Evolutionary conservation across 2,113 vertebrate species (phyloP), one percentile per base, ranked within the genome.

Genomic region (Tenebrosternarchus preto): DNA sequence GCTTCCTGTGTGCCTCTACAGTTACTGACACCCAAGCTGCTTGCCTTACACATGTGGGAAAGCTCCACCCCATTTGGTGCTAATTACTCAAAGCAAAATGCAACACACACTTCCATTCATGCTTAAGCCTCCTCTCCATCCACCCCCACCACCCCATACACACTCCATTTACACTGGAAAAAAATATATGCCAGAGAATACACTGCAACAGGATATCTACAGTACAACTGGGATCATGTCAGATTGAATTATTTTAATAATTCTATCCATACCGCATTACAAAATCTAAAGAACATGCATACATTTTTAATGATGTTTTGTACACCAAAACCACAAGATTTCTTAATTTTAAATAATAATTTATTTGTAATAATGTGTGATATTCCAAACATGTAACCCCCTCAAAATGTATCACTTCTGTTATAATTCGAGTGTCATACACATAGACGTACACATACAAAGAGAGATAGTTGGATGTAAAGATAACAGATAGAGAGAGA

Each of bases 1-100:
- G 68, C 77, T 75, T 85, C 46, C 64, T 60, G 73, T 78, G 31
- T 27, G 19, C 67, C 57, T 75, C 67, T 77, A 60, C 68, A 19
- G 46, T 84, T 81, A 73, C 82, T 56, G 76, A 83, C 82, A 86
- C 77, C 25, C 31, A 63, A 33, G 67, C 82, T 72, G 27, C 56
- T 72, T 76, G 61, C 24, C 56, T 83, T 83, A 83, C 76, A 84
- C 66, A 20, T 46, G 27, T 82, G 20, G 31, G 22, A 33, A 78
- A 57, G 20, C 64, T 11, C 55, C 64, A 69, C 67, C 31, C 33
- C 22, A 3, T 57, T 24, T 24, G 53, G 56, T 69, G 57, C 60
- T 79, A 70, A 69, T 77, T 85, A 84, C 66, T 59, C 63, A 12
- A 64, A 1, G n/a, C 25, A 69, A 64, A 78, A 73, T 20, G 31